These are phyloP conservation scores for Watsonalla cultraria DNA, from an alignment of 2,888 invertebrate species.

Conservation along the genomic window DNA sequence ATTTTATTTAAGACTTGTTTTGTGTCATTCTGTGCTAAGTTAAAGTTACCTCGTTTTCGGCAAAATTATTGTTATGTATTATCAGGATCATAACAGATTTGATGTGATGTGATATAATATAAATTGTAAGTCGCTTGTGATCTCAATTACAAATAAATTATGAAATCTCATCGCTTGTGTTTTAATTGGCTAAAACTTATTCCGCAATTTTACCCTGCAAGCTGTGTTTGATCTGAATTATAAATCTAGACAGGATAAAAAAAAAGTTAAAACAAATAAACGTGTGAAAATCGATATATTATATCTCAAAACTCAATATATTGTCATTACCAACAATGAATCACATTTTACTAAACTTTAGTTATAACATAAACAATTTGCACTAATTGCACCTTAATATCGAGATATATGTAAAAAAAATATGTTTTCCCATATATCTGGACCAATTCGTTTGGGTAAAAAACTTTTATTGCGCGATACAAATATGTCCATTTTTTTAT, in stretches of 20 bases:
- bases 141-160: slow-evolving; percentile 68
- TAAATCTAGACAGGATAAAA: not conserved
- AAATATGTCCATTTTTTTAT: not conserved
- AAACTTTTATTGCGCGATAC: not conserved
- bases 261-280: slow-evolving; percentile 16
- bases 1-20: slow-evolving; percentile 9
- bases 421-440: not conserved
- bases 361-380: slow-evolving; percentile 45
- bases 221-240: no score
- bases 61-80: slow-evolving; percentile 24
- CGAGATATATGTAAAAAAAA: slow-evolving; percentile 9
- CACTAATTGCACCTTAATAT: slow-evolving; percentile 42
- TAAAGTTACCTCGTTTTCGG: slow-evolving; percentile 16
- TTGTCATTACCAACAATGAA: slow-evolving; percentile 63
- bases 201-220: no score
- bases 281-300: slow-evolving; percentile 49
- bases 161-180: slow-evolving; percentile 34
- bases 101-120: slow-evolving; percentile 43
- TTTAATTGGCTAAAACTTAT: slow-evolving; percentile 6
- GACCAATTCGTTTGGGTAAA: not conserved
- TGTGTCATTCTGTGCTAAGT: slow-evolving; percentile 5
- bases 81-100: slow-evolving; percentile 24
- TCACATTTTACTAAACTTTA: slow-evolving; percentile 54
- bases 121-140: slow-evolving; percentile 66
- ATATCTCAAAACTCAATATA: slow-evolving; percentile 56